Evolutionary conservation across 2,888 invertebrate genomes (phyloP).

Genomic region (Acrobasis consociella): DNA sequence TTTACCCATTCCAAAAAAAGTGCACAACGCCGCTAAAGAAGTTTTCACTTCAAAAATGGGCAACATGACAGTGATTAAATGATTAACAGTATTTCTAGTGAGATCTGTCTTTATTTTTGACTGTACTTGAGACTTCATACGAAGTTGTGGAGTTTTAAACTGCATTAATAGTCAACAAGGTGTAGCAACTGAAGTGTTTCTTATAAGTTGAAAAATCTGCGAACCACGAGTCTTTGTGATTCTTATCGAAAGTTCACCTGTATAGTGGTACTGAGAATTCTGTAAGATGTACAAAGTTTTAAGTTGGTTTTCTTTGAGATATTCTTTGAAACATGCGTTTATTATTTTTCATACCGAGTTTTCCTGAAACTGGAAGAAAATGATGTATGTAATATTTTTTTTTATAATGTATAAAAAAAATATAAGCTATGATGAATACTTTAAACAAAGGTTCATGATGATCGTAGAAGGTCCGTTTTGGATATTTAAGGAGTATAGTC

Average conservation of each 20-base stretch:
- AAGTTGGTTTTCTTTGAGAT: neutral
- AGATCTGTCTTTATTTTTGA: neutral
- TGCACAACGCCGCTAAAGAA: too few relatives aligned
- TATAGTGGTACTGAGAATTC: neutral
- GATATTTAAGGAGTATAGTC: too few relatives aligned
- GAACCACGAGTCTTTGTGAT: neutral
- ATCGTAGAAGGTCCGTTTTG: too few relatives aligned
- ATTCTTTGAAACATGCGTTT: neutral
- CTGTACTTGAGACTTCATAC: neutral
- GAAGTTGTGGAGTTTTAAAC: conserved; percentile 13
- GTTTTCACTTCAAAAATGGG: too few relatives aligned
- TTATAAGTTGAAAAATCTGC: conserved; percentile 10
- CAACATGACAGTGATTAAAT: too few relatives aligned
- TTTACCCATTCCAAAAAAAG: too few relatives aligned
- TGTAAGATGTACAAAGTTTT: neutral
- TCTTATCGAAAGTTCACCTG: conserved; percentile 10
- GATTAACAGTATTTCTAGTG: neutral
- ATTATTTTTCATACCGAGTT: neutral
- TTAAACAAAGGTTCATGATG: too few relatives aligned
- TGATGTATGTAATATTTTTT: too few relatives aligned
- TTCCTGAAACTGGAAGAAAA: neutral
- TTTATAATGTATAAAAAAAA: too few relatives aligned
- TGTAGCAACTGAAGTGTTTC: conserved; percentile 2
- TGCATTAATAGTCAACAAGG: conserved; percentile 27
- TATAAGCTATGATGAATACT: too few relatives aligned